Percentiles rank a stretch among this genome's conserved stretches.
Conservation (phyloP, 2,888 invertebrate genomes). For the Cenopis cana region DNA sequence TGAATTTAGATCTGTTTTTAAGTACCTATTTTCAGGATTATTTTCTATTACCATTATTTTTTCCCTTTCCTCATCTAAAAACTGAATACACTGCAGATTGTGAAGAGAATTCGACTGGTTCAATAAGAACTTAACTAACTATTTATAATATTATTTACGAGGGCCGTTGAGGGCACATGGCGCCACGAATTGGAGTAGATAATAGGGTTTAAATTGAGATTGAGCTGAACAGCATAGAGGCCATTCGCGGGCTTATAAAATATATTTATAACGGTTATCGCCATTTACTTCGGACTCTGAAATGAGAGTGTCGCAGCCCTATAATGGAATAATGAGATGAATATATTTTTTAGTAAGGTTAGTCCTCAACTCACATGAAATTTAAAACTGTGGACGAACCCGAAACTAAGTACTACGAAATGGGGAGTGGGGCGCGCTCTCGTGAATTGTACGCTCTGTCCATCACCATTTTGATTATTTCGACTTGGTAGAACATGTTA, state of each 20-base stretch:
- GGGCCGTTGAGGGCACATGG: conserved; percentile 65
- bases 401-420: no score
- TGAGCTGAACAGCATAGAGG: conserved; percentile 72
- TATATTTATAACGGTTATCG: conserved; percentile 73
- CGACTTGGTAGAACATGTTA: neutral
- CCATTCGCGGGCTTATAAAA: conserved; percentile 69
- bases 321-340: conserved; percentile 12
- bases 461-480: neutral
- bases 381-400: no score
- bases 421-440: no score
- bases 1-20: no score
- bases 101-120: conserved; percentile 17
- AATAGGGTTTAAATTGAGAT: conserved; percentile 79
- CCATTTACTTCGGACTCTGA: conserved; percentile 50
- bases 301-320: conserved; percentile 41
- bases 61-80: no score
- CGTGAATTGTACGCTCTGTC: no score
- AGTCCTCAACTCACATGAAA: neutral
- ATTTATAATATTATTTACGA: conserved; percentile 52
- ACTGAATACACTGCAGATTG: neutral
- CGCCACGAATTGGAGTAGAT: conserved; percentile 67
- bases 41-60: neutral
- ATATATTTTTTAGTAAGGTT: neutral
- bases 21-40: no score
- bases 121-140: conserved; percentile 15